phyloP scores from a whole-genome alignment of 2,113 vertebrate genomes.

The Lepus americanus region DNA sequence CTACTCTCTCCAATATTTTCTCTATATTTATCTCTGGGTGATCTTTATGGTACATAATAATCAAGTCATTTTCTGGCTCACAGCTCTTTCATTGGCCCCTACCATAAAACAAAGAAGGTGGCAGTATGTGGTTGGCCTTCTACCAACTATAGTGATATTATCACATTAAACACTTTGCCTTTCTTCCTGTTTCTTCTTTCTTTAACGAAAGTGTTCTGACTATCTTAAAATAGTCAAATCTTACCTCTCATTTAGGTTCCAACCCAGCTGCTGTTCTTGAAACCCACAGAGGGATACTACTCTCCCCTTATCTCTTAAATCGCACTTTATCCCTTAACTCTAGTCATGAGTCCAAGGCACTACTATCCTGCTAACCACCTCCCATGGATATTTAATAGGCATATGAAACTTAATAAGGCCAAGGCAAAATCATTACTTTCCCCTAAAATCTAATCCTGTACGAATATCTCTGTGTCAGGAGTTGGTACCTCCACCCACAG shows the following conservation, averaged over 20 bases:
- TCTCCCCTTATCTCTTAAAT: not conserved
- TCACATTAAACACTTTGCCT: not conserved
- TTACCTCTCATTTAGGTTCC: not conserved
- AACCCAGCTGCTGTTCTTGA: not conserved
- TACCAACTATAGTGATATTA: not conserved
- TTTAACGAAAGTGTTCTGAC: not conserved
- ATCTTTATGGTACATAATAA: not conserved
- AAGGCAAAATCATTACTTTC: not conserved
- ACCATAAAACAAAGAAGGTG: not conserved
- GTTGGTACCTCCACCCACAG: not conserved
- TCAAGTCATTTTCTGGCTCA: not conserved
- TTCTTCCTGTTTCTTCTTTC: not conserved
- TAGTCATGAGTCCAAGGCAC: not conserved
- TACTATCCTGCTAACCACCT: not conserved
- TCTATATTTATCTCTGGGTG: not conserved
- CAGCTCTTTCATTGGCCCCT: not conserved
- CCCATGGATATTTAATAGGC: not conserved
- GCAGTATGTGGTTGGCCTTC: not conserved
- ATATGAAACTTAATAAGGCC: not conserved
- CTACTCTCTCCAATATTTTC: not conserved
- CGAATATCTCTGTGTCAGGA: not conserved
- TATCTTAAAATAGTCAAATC: not conserved
- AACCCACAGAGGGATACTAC: rapidly evolving
- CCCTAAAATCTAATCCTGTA: not conserved
- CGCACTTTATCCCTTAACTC: not conserved